These are phyloP conservation scores for Aphelenchoides avenae DNA, from an alignment of 1,140 invertebrate species.

Conservation along the genomic window DNA sequence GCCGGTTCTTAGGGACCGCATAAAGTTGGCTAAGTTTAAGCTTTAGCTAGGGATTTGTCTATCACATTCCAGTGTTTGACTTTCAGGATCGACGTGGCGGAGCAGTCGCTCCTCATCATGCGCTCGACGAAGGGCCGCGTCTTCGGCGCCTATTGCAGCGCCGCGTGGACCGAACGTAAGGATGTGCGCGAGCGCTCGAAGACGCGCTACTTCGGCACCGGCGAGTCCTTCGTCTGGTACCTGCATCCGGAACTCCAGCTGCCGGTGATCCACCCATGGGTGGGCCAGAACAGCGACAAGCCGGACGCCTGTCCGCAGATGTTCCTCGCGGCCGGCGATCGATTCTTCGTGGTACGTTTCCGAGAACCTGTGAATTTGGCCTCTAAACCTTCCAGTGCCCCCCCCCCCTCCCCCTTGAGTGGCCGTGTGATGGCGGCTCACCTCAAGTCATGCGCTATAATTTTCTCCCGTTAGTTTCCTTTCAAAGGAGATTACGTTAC, in stretches of 20 bases:
- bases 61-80: too few relatives aligned
- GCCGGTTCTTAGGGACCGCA: too few relatives aligned
- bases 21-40: too few relatives aligned
- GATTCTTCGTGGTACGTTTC: slow-evolving; percentile 50
- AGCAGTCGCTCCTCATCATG: slow-evolving; percentile 54
- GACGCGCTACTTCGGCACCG: slow-evolving; percentile 44
- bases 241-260: slow-evolving; percentile 42
- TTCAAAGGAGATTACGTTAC: too few relatives aligned
- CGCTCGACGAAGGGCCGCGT: slow-evolving; percentile 42
- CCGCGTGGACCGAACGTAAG: slow-evolving; percentile 45
- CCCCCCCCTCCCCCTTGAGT: too few relatives aligned
- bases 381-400: too few relatives aligned
- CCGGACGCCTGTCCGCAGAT: slow-evolving; percentile 50
- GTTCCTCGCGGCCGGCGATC: slow-evolving; percentile 54
- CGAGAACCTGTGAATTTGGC: too few relatives aligned
- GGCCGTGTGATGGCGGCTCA: too few relatives aligned
- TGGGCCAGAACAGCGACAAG: slow-evolving; percentile 43
- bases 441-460: too few relatives aligned
- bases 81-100: slow-evolving; percentile 55
- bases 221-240: slow-evolving; percentile 39
- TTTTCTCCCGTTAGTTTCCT: too few relatives aligned
- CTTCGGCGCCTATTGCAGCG: slow-evolving; percentile 55
- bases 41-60: background rate
- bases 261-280: slow-evolving; percentile 53
- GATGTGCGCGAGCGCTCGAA: slow-evolving; percentile 41